Evolutionary conservation across 2,888 invertebrate species (phyloP).

Genomic region (Acholoe squamosa): DNA sequence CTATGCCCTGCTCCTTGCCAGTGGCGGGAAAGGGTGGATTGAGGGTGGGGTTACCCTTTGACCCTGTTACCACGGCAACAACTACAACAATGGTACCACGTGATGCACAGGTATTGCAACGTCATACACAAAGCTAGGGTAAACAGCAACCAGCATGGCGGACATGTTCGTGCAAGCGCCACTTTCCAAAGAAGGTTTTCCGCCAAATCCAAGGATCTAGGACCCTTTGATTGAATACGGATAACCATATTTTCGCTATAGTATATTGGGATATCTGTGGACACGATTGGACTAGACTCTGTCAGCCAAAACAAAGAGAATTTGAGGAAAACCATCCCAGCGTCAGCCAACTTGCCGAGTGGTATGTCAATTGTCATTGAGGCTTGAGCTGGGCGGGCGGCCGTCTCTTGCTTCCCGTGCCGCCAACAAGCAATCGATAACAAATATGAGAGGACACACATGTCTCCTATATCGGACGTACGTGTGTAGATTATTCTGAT

Average conservation of each 20-base stretch:
- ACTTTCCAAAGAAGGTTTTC: background rate
- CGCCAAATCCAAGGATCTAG: background rate
- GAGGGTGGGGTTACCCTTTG: background rate
- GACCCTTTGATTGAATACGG: background rate
- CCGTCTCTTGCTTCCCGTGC: no score
- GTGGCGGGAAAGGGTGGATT: background rate
- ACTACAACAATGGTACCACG: constrained; percentile 21
- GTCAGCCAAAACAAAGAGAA: no score
- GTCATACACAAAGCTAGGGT: constrained; percentile 34
- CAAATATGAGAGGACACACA: background rate
- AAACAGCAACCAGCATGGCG: constrained; percentile 62
- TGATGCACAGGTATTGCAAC: constrained; percentile 26
- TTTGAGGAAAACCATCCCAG: no score
- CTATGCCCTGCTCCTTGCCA: background rate
- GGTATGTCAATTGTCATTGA: no score
- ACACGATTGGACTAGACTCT: no score
- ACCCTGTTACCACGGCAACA: constrained; percentile 25
- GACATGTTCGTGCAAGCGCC: constrained; percentile 48
- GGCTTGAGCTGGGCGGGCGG: no score
- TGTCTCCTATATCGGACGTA: background rate
- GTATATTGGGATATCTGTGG: no score
- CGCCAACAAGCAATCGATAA: no score
- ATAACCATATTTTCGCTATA: no score
- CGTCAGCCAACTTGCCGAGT: no score
- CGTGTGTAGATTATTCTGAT: background rate